Conservation (phyloP, 2,113 vertebrate genomes). For the Tringa solitaria region DNA sequence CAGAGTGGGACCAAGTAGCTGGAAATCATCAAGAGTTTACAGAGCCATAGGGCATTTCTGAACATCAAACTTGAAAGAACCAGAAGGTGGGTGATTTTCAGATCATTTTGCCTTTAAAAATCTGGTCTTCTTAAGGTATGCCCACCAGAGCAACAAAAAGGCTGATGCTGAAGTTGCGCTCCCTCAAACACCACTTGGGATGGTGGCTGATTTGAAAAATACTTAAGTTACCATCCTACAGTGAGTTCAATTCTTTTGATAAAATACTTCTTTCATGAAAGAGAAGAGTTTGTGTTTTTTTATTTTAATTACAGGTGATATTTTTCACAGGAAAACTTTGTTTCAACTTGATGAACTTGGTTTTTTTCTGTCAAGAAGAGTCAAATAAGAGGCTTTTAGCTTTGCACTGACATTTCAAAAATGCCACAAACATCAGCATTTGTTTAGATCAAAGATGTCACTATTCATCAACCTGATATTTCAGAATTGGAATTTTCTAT, state of each 20-base stretch:
- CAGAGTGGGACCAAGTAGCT: not conserved
- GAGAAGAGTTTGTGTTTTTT: not conserved
- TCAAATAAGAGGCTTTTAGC: constrained; percentile 30
- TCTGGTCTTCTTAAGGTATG: not conserved
- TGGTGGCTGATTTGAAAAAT: not conserved
- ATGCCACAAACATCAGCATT: constrained; percentile 59
- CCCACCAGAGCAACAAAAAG: not conserved
- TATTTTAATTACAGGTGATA: constrained; percentile 25
- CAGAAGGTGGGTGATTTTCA: not conserved
- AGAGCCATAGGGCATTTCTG: constrained; percentile 23
- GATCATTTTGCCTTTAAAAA: not conserved
- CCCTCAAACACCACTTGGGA: not conserved
- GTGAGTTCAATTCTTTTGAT: not conserved
- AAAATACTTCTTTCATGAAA: not conserved
- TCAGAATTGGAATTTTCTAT: not conserved
- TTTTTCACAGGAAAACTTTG: constrained; percentile 38
- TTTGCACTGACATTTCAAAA: constrained; percentile 60
- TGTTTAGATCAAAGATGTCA: constrained; percentile 54
- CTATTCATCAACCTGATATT: constrained; percentile 15
- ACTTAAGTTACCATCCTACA: not conserved
- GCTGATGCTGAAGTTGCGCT: not conserved
- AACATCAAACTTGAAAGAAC: not conserved
- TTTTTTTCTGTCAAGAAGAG: not conserved
- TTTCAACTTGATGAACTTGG: not conserved
- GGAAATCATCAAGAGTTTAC: constrained; percentile 32